phyloP scores from a whole-genome alignment of 2,888 invertebrate species.

The Endotricha flammealis region DNA sequence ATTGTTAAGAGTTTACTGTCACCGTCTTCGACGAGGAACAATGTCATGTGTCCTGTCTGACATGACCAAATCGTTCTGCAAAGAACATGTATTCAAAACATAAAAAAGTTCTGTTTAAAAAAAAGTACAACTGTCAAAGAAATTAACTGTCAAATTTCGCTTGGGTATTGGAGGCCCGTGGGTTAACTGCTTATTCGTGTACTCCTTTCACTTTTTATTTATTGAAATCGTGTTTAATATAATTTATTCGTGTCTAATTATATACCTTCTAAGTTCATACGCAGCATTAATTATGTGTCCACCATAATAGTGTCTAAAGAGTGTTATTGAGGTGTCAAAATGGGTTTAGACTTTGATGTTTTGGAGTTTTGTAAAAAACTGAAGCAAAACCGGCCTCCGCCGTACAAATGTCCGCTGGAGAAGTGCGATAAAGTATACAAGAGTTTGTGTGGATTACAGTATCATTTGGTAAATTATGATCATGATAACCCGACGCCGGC shows the following conservation, averaged over 20 bases:
- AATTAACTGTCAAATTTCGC: no score
- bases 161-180: no score
- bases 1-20: no score
- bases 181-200: no score
- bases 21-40: no score
- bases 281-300: neutral
- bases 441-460: constrained; percentile 90
- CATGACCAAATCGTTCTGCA: no score
- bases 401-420: constrained; percentile 91
- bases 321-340: constrained; percentile 44
- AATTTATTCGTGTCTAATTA: neutral
- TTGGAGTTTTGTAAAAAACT: constrained; percentile 91
- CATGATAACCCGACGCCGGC: constrained; percentile 86
- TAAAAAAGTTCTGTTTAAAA: no score
- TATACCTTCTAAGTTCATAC: neutral
- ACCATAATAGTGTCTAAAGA: neutral
- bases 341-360: constrained; percentile 92
- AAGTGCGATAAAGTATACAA: constrained; percentile 92
- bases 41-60: no score
- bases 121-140: no score
- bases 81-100: no score
- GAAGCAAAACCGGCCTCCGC: constrained; percentile 87
- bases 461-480: constrained; percentile 90
- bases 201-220: neutral
- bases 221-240: neutral